Conservation (phyloP, 2,797 vertebrate genomes). For the Artibeus jamaicensis region DNA sequence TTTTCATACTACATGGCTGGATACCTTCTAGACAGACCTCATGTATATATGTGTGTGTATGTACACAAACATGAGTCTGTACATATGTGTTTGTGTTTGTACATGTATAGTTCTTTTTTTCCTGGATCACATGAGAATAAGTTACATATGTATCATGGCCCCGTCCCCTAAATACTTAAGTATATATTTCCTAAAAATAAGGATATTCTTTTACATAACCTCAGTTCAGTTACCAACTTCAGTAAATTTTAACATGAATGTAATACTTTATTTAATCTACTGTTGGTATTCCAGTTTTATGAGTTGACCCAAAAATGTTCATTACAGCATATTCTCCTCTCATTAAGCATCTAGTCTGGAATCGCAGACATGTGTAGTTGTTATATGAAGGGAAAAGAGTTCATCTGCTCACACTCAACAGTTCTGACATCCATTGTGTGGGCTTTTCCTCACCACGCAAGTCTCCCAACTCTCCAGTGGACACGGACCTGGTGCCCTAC, state of each 20-base stretch:
- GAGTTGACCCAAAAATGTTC: not conserved
- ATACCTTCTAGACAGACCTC: too few relatives aligned
- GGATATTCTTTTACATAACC: not conserved
- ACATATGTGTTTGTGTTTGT: not conserved
- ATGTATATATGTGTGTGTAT: too few relatives aligned
- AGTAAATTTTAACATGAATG: not conserved
- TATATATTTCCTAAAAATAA: not conserved
- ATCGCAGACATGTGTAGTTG: not conserved
- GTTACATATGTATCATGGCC: not conserved
- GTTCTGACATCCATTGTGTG: not conserved
- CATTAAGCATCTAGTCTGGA: not conserved
- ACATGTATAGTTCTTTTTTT: not conserved
- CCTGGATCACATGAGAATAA: not conserved
- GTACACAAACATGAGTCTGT: not conserved
- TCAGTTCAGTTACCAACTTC: not conserved
- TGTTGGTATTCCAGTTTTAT: not conserved
- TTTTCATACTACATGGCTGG: too few relatives aligned
- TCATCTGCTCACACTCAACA: not conserved
- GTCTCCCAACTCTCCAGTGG: not conserved
- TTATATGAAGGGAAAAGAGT: not conserved
- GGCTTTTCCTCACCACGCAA: not conserved
- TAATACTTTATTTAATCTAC: not conserved
- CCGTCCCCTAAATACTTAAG: not conserved
- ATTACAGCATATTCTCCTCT: not conserved
- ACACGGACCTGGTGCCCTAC: not conserved